Percentiles rank a stretch among this genome's conserved stretches.
Evolutionary conservation across 2,888 invertebrate species (phyloP).

Genomic region (Rosalia funebris): DNA sequence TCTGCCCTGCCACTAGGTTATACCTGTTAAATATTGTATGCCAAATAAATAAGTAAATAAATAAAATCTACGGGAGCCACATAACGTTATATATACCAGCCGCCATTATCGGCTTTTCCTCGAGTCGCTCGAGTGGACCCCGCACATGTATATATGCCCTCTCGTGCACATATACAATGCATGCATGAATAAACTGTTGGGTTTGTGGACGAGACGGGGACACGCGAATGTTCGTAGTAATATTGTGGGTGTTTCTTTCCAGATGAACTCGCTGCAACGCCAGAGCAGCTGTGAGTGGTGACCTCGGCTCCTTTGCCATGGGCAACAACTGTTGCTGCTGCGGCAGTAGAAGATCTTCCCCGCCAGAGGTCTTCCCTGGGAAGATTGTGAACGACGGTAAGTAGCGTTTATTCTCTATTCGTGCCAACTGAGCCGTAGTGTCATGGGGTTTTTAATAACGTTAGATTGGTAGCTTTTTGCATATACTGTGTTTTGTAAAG

Average conservation of each 20-base stretch:
- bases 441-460: no score
- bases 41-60: no score
- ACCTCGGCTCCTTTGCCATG: constrained; percentile 66
- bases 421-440: no score
- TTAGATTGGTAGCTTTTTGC: no score
- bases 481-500: no score
- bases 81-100: no score
- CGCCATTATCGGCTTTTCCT: no score
- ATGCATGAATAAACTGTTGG: constrained; percentile 20
- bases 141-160: no score
- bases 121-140: no score
- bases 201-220: constrained; percentile 7
- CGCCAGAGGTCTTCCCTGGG: constrained; percentile 66
- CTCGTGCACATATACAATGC: background rate
- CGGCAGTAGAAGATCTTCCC: constrained; percentile 79
- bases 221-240: constrained; percentile 16
- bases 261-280: constrained; percentile 35
- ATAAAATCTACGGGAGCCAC: no score
- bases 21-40: no score
- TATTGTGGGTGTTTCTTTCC: constrained; percentile 36
- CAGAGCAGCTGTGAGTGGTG: constrained; percentile 36
- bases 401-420: constrained; percentile 13
- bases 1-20: no score
- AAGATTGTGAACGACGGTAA: constrained; percentile 28
- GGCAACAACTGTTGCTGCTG: constrained; percentile 89